Percentiles rank a stretch among this genome's conserved stretches.
These are phyloP conservation scores for Cacoxenus indagator DNA, from an alignment of 2,888 invertebrate species.

Conservation along the genomic window DNA sequence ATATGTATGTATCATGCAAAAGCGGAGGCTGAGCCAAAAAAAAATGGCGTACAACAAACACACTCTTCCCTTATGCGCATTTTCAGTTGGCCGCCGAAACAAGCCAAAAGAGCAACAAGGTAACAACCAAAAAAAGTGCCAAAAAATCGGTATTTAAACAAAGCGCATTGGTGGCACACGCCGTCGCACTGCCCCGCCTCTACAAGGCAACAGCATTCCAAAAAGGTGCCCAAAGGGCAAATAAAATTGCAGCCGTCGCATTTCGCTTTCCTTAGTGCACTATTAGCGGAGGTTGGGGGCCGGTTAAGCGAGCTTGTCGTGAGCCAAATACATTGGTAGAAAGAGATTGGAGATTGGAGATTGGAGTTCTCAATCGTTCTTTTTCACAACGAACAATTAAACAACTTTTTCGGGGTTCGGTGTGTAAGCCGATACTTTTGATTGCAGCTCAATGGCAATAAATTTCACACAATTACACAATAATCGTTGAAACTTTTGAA, in stretches of 20 bases:
- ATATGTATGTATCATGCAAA: conserved; percentile 8
- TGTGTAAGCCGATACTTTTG: conserved; percentile 38
- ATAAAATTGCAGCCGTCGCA: conserved; percentile 56
- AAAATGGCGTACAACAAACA: conserved; percentile 34
- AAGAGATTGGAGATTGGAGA: no score
- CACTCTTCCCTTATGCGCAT: conserved; percentile 16
- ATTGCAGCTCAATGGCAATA: conserved; percentile 64
- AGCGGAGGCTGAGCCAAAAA: conserved; percentile 22
- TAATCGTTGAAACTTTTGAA: conserved; percentile 64
- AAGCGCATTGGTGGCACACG: conserved; percentile 40
- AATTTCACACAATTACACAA: conserved; percentile 65
- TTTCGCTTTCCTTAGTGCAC: neutral
- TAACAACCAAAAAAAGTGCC: conserved; percentile 32
- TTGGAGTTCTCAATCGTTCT: no score
- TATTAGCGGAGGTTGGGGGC: neutral
- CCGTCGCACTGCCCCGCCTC: conserved; percentile 21
- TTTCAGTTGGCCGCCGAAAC: conserved; percentile 20
- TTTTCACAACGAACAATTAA: conserved; percentile 41
- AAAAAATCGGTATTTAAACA: conserved; percentile 53
- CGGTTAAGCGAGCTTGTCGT: conserved; percentile 32
- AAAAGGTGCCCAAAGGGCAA: conserved; percentile 64
- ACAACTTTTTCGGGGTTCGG: conserved; percentile 64
- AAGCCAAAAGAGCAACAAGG: conserved; percentile 41
- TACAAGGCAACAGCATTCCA: conserved; percentile 15
- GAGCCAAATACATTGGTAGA: no score